Percentiles rank a stretch among this genome's conserved stretches.
Conservation (phyloP, 2,113 vertebrate species). For the Dicaeum eximium region DNA sequence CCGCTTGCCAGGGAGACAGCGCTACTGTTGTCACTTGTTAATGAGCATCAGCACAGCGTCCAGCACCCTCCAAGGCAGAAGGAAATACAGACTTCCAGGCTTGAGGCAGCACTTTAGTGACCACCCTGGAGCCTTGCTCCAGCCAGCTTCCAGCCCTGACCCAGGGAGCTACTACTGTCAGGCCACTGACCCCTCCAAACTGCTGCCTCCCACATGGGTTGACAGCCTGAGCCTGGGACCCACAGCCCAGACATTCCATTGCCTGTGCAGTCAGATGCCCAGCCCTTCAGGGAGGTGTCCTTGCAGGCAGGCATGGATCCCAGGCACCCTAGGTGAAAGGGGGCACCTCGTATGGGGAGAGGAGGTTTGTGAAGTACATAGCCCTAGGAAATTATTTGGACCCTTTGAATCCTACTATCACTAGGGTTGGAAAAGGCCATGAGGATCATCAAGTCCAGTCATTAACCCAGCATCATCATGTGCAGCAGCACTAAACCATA, state of each 20-base stretch:
- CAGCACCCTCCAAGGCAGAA: not conserved
- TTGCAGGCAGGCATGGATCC: not conserved
- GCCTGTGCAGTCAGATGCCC: not conserved
- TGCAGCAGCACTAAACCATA: not conserved
- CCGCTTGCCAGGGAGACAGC: conserved; percentile 30
- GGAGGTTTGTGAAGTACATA: not conserved
- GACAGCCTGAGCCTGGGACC: rapidly evolving
- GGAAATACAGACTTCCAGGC: not conserved
- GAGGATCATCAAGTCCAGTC: not conserved
- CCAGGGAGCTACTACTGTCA: not conserved
- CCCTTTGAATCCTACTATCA: not conserved
- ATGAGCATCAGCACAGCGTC: not conserved
- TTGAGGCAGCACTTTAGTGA: not conserved
- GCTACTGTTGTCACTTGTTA: conserved; percentile 2
- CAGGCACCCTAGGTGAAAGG: not conserved
- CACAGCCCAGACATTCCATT: not conserved
- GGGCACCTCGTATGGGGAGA: not conserved
- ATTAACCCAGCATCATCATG: not conserved
- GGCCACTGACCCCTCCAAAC: not conserved
- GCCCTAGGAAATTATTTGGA: not conserved
- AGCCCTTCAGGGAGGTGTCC: not conserved
- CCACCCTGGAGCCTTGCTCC: not conserved
- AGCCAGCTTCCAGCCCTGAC: not conserved
- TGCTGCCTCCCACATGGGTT: not conserved
- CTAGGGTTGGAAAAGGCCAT: not conserved